Percentiles rank a stretch among this genome's conserved stretches.
phyloP scores from a whole-genome alignment of 2,113 vertebrate genomes.

The Pomatorhinus ruficollis region DNA sequence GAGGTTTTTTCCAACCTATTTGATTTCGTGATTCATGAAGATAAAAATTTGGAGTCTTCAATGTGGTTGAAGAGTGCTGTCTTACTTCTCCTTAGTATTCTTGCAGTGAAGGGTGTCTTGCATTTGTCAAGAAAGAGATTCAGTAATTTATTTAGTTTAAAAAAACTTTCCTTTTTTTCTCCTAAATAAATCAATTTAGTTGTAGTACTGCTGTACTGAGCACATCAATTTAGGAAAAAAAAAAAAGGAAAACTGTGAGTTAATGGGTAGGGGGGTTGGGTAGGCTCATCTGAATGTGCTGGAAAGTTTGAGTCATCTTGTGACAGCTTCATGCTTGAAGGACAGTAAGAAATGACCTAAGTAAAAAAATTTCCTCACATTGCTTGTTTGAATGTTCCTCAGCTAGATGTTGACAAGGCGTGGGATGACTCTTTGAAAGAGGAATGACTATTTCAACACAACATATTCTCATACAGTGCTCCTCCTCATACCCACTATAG shows the following conservation, averaged over 20 bases:
- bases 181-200: not conserved
- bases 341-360: not conserved
- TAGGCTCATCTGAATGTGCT: not conserved
- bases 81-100: not conserved
- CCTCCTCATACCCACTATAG: not conserved
- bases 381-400: not conserved
- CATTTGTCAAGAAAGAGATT: not conserved
- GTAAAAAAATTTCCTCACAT: not conserved
- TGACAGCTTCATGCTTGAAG: not conserved
- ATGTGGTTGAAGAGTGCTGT: not conserved
- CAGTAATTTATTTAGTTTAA: not conserved
- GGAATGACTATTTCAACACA: not conserved
- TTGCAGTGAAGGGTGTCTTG: not conserved
- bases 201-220: not conserved
- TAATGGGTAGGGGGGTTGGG: not conserved
- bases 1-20: not conserved
- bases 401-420: fast-evolving
- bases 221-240: not conserved
- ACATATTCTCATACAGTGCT: not conserved
- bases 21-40: not conserved
- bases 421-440: not conserved
- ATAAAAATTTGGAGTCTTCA: not conserved
- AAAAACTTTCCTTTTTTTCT: not conserved
- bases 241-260: not conserved
- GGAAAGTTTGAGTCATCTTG: not conserved